Evolutionary conservation across 2,888 invertebrate genomes (phyloP).

Genomic region (Autographa gamma): DNA sequence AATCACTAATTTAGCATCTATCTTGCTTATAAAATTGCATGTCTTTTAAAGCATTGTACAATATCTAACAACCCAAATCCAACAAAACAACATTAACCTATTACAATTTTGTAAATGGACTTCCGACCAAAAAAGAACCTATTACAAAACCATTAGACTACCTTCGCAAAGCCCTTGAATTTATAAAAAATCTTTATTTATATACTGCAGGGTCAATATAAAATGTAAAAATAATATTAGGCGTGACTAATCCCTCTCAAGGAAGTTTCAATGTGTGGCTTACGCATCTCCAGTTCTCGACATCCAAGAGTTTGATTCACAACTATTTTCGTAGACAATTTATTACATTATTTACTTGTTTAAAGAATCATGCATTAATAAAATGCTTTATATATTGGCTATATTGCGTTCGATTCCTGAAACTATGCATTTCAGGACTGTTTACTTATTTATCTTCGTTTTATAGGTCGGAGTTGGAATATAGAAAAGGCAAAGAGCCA

Average conservation of each 20-base stretch:
- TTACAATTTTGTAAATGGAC: neutral
- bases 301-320: constrained; percentile 51
- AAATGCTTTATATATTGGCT: constrained; percentile 63
- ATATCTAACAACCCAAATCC: neutral
- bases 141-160: constrained; percentile 10
- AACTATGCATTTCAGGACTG: constrained; percentile 63
- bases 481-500: constrained; percentile 64
- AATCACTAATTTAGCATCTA: neutral
- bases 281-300: constrained; percentile 52
- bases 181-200: constrained; percentile 37
- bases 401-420: constrained; percentile 61
- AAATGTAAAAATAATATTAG: constrained; percentile 52
- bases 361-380: constrained; percentile 46
- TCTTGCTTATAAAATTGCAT: too few species aligned
- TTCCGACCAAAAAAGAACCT: neutral
- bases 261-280: constrained; percentile 50
- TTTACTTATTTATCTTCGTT: constrained; percentile 63
- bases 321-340: constrained; percentile 32
- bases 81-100: neutral
- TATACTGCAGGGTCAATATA: constrained; percentile 38
- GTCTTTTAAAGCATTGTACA: too few species aligned
- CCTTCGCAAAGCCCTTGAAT: constrained; percentile 40
- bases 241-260: constrained; percentile 55
- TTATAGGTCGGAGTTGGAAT: constrained; percentile 51
- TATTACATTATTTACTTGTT: constrained; percentile 31